Evolutionary conservation across 1,140 invertebrate genomes (phyloP), one percentile per base, ranked within the genome.

Genomic region (Trichogramma pretiosum): DNA sequence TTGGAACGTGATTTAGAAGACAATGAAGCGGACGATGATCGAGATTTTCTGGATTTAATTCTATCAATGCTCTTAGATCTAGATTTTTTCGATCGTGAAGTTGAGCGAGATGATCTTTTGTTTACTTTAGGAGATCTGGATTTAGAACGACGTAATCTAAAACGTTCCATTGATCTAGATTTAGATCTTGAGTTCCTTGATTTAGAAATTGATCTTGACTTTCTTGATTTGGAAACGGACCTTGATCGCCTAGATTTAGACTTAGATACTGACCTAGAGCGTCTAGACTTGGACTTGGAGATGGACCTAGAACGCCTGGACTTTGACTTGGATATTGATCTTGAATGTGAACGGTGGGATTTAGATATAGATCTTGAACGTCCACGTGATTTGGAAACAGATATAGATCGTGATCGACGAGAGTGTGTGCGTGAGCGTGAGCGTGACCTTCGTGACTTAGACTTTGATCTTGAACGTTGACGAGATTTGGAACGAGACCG

Each of bases 321-420:
- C 46, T 54, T 54, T 9, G 60, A 64, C 8, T 57, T 60, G 21
- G 60, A 62, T 34, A 60, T 51, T 1, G 62, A 61, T 13, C 61
- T 64, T 3, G 60, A 62, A n/a, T 59, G 53, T 14, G 50, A 50
- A 1, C 50, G 51, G 11, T 47, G 39, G 1, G 65, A 68, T 17
- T 65, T 64, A 0, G 65, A 64, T 43, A 57, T 50, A 14, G 62
- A 61, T 51, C 39, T 56, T 8, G 62, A 56, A 9, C 60, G 35
- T 1, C 33, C 55, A 5, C n/a, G n/a, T n/a, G 71, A 73, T 39
- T 64, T 63, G 0, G 74, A 70, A 52, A 70, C 68, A 7, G 66
- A 67, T 47, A 60, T 64, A 0, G 67, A 64, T 19, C 57, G 54
- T 7, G 62, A 63, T 10, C 58, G 32, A 33, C 58, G 48, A 5